Evolutionary conservation across 2,888 invertebrate genomes (phyloP).

Genomic region (Catocala sponsa): DNA sequence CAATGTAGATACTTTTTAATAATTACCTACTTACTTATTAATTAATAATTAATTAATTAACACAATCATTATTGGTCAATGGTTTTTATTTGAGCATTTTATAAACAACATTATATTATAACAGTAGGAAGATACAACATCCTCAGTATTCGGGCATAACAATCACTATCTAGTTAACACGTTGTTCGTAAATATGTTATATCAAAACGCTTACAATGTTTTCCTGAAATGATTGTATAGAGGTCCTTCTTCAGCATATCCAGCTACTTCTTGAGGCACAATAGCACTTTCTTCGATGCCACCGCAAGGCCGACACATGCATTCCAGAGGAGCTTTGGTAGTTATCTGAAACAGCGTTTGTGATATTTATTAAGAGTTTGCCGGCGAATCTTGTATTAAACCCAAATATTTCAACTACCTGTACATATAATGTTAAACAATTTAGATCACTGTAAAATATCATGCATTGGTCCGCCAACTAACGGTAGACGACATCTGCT

Average conservation of each 20-base stretch:
- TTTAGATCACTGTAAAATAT: no score
- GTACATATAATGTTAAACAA: no score
- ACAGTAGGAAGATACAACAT: conserved; percentile 1
- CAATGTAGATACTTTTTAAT: no score
- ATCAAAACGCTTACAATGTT: conserved; percentile 81
- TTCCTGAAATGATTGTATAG: conserved; percentile 94
- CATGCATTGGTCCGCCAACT: no score
- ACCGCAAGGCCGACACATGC: conserved; percentile 98
- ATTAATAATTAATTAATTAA: background rate
- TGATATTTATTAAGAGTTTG: no score
- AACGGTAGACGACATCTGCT: no score
- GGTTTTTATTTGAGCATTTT: conserved; percentile 36
- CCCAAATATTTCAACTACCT: no score
- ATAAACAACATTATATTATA: conserved; percentile 3
- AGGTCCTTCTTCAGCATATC: conserved; percentile 94
- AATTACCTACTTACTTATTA: no score
- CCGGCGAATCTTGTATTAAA: no score
- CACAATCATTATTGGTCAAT: conserved; percentile 40
- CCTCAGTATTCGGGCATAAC: conserved; percentile 1
- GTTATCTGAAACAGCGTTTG: conserved; percentile 89
- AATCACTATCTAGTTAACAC: conserved; percentile 12
- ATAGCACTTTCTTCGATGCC: conserved; percentile 95
- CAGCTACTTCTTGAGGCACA: conserved; percentile 96
- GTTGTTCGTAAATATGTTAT: background rate
- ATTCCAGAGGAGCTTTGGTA: conserved; percentile 97